Evolutionary conservation across 2,113 vertebrate genomes (phyloP).

Genomic region (Uria lomvia): DNA sequence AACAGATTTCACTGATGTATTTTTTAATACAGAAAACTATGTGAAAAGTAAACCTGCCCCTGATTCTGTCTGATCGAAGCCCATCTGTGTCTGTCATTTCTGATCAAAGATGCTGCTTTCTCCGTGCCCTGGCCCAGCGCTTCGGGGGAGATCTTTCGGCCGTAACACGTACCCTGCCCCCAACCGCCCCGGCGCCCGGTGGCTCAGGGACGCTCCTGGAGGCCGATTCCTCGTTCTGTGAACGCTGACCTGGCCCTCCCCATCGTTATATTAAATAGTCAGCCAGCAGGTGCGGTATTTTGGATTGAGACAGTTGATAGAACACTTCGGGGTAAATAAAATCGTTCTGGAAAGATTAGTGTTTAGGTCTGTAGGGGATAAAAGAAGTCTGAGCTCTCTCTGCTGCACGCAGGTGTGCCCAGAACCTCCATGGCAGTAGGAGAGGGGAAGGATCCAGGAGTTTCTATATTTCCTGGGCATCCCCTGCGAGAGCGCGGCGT

Average conservation of each 20-base stretch:
- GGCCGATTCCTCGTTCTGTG: neutral
- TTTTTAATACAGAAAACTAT: slow-evolving; percentile 77
- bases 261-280: neutral
- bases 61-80: slow-evolving; percentile 69
- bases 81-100: slow-evolving; percentile 70
- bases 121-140: slow-evolving; percentile 8
- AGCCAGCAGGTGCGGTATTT: slow-evolving; percentile 22
- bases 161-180: neutral
- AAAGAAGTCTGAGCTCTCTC: neutral
- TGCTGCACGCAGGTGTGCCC: slow-evolving; percentile 11
- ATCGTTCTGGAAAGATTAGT: neutral
- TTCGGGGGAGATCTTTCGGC: neutral
- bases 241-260: neutral
- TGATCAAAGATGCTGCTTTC: slow-evolving; percentile 36
- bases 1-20: slow-evolving; percentile 74
- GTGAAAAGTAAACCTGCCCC: slow-evolving; percentile 73
- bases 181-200: neutral
- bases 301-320: neutral
- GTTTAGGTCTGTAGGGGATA: neutral
- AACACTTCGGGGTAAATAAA: neutral
- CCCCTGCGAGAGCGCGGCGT: neutral
- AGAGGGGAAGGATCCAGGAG: neutral
- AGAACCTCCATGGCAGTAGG: neutral
- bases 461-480: neutral
- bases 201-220: slow-evolving; percentile 20